Conservation (phyloP, 2,888 invertebrate genomes). For the Labia minor region DNA sequence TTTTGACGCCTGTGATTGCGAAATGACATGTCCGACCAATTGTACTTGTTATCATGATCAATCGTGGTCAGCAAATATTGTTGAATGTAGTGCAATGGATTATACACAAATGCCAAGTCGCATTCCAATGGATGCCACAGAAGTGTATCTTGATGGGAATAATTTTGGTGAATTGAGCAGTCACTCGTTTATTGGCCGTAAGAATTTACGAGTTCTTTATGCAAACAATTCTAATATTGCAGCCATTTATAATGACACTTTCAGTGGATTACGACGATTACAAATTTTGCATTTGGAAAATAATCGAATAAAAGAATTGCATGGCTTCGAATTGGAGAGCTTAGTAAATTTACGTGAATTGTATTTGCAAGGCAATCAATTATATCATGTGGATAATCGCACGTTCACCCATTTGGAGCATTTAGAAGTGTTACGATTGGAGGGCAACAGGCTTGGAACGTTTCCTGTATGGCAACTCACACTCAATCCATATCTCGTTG, state of each 20-base stretch:
- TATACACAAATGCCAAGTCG: constrained; percentile 74
- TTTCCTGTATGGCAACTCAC: constrained; percentile 81
- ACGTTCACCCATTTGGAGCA: constrained; percentile 72
- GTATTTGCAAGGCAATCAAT: constrained; percentile 75
- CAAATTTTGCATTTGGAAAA: constrained; percentile 75
- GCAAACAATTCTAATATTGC: constrained; percentile 82
- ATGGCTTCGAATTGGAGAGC: constrained; percentile 72
- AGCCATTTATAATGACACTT: constrained; percentile 77
- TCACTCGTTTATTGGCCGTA: constrained; percentile 83
- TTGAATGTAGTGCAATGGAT: constrained; percentile 74
- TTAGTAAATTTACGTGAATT: constrained; percentile 73
- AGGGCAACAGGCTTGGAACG: constrained; percentile 68
- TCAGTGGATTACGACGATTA: constrained; percentile 73
- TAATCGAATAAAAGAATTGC: constrained; percentile 66
- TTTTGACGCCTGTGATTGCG: constrained; percentile 94
- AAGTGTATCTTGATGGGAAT: constrained; percentile 87
- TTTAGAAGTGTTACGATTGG: constrained; percentile 72
- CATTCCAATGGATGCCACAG: constrained; percentile 92
- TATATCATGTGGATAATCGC: constrained; percentile 70
- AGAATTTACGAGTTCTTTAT: constrained; percentile 75
- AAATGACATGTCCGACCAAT: constrained; percentile 89
- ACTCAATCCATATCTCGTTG: constrained; percentile 74
- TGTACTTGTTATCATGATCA: constrained; percentile 93
- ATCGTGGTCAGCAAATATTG: constrained; percentile 85
- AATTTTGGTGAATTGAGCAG: constrained; percentile 75